phyloP scores from a whole-genome alignment of 1,140 invertebrate species.

The Ooceraea biroi region DNA sequence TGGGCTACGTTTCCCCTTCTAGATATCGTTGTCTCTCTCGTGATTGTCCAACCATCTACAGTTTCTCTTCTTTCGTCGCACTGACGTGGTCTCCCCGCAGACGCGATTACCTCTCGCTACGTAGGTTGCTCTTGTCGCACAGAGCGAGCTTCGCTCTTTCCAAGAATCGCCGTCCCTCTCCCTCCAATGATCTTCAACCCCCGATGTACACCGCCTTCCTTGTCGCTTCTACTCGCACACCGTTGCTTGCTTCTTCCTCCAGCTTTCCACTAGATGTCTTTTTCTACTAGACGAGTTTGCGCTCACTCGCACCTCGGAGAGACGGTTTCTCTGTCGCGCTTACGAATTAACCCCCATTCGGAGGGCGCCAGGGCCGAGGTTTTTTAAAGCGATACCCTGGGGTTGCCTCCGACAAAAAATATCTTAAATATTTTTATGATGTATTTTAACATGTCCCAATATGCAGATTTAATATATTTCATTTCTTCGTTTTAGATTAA shows the following conservation, averaged over 20 bases:
- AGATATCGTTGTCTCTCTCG: conserved; percentile 30
- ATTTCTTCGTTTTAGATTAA: no score
- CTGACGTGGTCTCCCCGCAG: conserved; percentile 17
- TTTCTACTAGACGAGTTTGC: conserved; percentile 27
- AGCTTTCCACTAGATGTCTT: background rate
- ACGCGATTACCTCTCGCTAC: background rate
- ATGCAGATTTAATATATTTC: no score
- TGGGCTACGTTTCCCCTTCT: background rate
- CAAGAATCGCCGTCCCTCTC: conserved; percentile 29
- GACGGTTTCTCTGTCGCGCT: conserved; percentile 40
- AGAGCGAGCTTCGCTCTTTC: conserved; percentile 28
- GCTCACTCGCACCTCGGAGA: conserved; percentile 8
- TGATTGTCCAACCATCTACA: background rate
- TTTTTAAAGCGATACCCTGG: conserved; percentile 43
- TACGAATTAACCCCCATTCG: conserved; percentile 60
- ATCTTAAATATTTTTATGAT: background rate
- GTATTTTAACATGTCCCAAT: background rate
- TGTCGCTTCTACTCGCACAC: background rate
- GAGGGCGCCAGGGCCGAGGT: conserved; percentile 47
- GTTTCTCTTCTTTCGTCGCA: conserved; percentile 38
- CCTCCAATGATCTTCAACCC: conserved; percentile 22
- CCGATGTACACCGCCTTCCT: background rate
- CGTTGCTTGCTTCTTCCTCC: conserved; percentile 16
- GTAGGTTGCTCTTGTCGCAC: background rate
- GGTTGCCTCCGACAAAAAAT: background rate